These are phyloP conservation scores for Cryptocheilus praepositus DNA, from an alignment of 2,888 invertebrate genomes.

Conservation along the genomic window DNA sequence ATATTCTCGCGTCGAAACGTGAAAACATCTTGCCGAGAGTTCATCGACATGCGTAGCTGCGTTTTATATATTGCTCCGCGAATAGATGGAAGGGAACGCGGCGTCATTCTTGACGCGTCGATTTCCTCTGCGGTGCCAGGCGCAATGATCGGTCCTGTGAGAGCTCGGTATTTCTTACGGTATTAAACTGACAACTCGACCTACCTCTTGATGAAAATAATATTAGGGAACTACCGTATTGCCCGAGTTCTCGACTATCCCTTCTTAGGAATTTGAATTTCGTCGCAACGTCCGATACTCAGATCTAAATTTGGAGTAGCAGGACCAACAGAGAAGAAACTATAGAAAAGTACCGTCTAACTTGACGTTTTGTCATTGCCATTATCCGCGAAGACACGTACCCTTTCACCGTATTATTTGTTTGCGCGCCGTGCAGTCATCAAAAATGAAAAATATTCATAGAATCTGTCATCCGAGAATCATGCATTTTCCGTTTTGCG, in stretches of 20 bases:
- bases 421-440: too few relatives aligned
- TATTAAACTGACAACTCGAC: not conserved
- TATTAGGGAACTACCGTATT: too few relatives aligned
- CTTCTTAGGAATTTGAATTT: not conserved
- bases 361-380: not conserved
- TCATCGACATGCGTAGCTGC: conserved; percentile 28
- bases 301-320: too few relatives aligned
- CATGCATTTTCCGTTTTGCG: too few relatives aligned
- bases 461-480: too few relatives aligned
- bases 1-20: conserved; percentile 9
- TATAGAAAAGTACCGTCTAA: not conserved
- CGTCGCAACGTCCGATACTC: not conserved
- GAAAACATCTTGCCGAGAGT: conserved; percentile 12
- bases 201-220: too few relatives aligned
- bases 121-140: not conserved
- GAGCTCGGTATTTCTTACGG: not conserved
- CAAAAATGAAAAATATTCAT: too few relatives aligned
- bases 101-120: conserved; percentile 5
- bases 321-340: not conserved
- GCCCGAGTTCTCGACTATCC: not conserved
- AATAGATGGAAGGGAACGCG: not conserved
- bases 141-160: not conserved
- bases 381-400: too few relatives aligned
- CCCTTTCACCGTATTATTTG: too few relatives aligned
- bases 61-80: conserved; percentile 1